Conservation (phyloP, 2,888 invertebrate genomes). For the Ectropis crepuscularia region DNA sequence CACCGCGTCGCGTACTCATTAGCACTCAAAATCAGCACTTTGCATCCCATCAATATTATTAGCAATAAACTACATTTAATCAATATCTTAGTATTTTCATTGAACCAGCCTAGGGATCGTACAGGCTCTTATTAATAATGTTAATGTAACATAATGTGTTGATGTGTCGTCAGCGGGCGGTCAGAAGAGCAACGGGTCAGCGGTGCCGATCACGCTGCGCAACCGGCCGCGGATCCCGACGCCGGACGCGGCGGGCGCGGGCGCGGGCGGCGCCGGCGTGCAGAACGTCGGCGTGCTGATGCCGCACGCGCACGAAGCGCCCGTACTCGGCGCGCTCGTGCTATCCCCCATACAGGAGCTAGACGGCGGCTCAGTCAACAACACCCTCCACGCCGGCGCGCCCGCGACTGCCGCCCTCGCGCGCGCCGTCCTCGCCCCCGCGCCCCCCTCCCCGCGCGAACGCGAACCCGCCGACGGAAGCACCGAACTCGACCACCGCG, state of each 20-base stretch:
- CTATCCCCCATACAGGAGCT: conserved; percentile 94
- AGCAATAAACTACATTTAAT: too few species aligned
- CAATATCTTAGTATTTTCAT: too few species aligned
- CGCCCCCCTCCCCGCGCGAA: conserved; percentile 44
- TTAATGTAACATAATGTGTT: too few species aligned
- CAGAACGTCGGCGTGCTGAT: conserved; percentile 88
- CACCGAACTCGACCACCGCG: conserved; percentile 36
- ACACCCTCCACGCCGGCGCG: conserved; percentile 91
- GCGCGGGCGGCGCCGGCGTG: conserved; percentile 73
- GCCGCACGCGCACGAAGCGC: conserved; percentile 88
- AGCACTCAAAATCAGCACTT: too few species aligned
- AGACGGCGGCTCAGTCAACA: conserved; percentile 90
- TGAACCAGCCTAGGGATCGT: too few species aligned
- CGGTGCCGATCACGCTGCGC: conserved; percentile 87
- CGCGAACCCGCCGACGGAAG: conserved; percentile 66
- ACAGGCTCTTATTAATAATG: not conserved
- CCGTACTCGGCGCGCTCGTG: conserved; percentile 90
- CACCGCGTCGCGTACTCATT: too few species aligned
- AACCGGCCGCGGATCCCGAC: conserved; percentile 95
- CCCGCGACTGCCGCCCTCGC: conserved; percentile 85
- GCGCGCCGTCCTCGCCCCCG: conserved; percentile 78
- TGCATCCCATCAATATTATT: too few species aligned
- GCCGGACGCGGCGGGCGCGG: conserved; percentile 92
- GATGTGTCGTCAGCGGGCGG: conserved; percentile 81
- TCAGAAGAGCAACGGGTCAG: conserved; percentile 88